Percentiles rank a stretch among this genome's conserved stretches.
Conservation (phyloP, 2,797 vertebrate species). For the Podarcis lilfordi region DNA sequence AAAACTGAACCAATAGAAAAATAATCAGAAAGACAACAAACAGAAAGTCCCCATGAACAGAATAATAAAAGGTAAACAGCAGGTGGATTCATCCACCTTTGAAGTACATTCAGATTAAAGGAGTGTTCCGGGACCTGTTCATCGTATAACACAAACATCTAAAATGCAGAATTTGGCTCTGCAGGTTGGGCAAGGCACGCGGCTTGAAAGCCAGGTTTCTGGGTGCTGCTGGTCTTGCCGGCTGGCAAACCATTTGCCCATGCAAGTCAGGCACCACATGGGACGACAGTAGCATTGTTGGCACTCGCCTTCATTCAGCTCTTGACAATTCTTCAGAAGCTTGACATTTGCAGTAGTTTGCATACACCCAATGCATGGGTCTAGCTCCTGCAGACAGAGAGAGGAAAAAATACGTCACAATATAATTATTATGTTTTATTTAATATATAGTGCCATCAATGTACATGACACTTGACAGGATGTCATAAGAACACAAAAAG, state of each 20-base stretch:
- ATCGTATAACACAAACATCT: constrained; percentile 87
- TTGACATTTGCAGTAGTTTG: constrained; percentile 87
- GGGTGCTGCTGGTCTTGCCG: constrained; percentile 92
- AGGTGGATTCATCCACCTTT: constrained; percentile 26
- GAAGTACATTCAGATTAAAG: constrained; percentile 41
- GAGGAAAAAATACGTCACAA: fast-evolving
- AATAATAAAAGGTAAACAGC: constrained; percentile 25
- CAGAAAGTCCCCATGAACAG: background rate
- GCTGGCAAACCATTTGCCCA: constrained; percentile 97
- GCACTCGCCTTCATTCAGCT: constrained; percentile 81
- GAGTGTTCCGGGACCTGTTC: constrained; percentile 59
- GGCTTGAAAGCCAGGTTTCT: constrained; percentile 92
- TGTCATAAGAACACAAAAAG: background rate
- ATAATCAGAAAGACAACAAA: constrained; percentile 11
- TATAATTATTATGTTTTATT: background rate
- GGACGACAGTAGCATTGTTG: constrained; percentile 92
- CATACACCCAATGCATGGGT: constrained; percentile 94
- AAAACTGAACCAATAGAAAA: constrained; percentile 25
- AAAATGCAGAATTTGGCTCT: constrained; percentile 92
- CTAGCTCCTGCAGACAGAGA: constrained; percentile 83
- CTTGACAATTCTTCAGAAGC: constrained; percentile 86
- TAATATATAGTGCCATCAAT: background rate
- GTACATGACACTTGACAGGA: background rate
- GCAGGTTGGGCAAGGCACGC: constrained; percentile 94
- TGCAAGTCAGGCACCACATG: constrained; percentile 96